Base-by-base conservation (phyloP, 2,113 vertebrate species). In the Tapirus terrestris region DNA sequence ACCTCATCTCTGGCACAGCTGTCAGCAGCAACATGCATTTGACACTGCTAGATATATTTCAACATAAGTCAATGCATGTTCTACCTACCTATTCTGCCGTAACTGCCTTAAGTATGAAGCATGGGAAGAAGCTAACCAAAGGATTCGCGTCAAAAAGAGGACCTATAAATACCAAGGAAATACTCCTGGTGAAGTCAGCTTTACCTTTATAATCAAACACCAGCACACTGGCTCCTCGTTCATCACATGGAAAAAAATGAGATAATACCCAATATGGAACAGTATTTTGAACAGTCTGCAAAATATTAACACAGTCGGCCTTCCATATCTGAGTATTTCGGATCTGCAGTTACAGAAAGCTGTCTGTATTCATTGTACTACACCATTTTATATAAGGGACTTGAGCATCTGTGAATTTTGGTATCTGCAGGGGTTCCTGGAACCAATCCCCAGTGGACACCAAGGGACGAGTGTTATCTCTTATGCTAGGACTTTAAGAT, bases 401-500 rank as follows among this genome's bases (percentile, higher is more conserved):
- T 53, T 14, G 51, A 53, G 2, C 51, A 53, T 53, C 2, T 53
- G 51, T 13, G 14, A 13, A 16, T 53, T 53, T 53, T 53, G 51
- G 51, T 53, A 53, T 14, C 51, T 53, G 51, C 51, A 53, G 51
- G 51, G 51, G 51, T 53, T 17, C 51, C 51, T 53, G 51, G 51
- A 53, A 53, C 51, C 51, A 53, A 53, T 53, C 51, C 51, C 51
- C 14, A 13, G 51, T 53, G 51, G 51, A 53, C 16, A 53, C 51
- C 14, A 13, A 53, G 51, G 51, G 51, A 53, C 13, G 1, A 53
- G 12, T 53, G 51, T 53, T 86, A 43, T 25, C 65, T 48, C 65
- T 97, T 60, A 67, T 88, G 88, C n/a, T 91, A 93, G 33, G 39
- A 68, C 18, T 89, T 81, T 25, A 76, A 93, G 61, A 63, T 82